Percentiles rank a stretch among this genome's conserved stretches.
Conservation (phyloP, 2,888 invertebrate genomes). For the Pantelozetes paolii region DNA sequence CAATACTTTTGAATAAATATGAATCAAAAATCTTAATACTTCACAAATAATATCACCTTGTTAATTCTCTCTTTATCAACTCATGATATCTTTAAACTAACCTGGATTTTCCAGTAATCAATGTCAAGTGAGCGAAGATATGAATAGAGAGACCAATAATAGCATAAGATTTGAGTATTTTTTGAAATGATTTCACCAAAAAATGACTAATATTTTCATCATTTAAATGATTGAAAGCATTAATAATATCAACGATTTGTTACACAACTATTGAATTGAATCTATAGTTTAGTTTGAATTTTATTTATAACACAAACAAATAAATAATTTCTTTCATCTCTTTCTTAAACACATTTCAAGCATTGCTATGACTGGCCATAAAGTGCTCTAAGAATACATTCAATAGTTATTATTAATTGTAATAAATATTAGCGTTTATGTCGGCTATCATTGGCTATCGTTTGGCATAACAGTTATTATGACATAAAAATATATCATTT, state of each 20-base stretch:
- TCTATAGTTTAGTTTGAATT: too few relatives aligned
- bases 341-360: not conserved
- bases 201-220: not conserved
- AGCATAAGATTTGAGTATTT: not conserved
- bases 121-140: not conserved
- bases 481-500: not conserved
- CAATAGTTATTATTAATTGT: not conserved
- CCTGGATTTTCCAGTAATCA: too few relatives aligned
- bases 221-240: not conserved
- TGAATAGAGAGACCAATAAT: not conserved
- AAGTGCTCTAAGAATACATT: not conserved
- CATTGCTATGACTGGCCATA: too few relatives aligned
- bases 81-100: too few relatives aligned
- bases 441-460: too few relatives aligned
- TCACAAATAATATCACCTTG: too few relatives aligned
- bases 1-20: not conserved
- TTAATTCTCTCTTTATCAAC: too few relatives aligned
- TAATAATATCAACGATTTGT: not conserved
- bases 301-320: not conserved
- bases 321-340: not conserved
- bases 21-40: too few relatives aligned
- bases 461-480: constrained; percentile 4
- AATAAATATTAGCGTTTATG: constrained; percentile 11
- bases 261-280: too few relatives aligned
- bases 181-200: not conserved